Percentiles rank a stretch among this genome's conserved stretches.
Conservation (phyloP, 1,140 invertebrate genomes). For the Pissodes strobi region DNA sequence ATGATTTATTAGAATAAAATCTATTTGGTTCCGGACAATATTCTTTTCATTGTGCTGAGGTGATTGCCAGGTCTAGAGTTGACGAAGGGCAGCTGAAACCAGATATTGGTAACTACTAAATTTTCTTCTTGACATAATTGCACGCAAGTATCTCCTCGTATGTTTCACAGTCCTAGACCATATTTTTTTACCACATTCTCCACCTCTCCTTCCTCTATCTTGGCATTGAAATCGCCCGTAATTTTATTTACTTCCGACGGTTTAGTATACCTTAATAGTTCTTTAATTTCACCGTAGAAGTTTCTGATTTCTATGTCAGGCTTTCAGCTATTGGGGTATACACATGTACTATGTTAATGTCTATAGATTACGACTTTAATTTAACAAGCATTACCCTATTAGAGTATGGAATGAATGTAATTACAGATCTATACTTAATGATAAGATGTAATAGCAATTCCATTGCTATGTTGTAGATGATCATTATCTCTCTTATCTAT, state of each 20-base stretch:
- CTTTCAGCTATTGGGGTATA: conserved; percentile 24
- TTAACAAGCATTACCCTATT: conserved; percentile 18
- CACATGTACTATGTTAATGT: conserved; percentile 17
- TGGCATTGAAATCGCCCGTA: conserved; percentile 22
- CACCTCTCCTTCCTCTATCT: conserved; percentile 3
- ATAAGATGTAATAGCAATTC: no score
- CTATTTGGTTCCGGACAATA: no score
- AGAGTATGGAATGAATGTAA: conserved; percentile 2
- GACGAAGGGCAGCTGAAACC: no score
- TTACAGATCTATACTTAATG: neutral
- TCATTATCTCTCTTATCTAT: no score
- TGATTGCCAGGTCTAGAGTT: no score
- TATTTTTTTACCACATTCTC: conserved; percentile 7
- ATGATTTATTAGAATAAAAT: no score
- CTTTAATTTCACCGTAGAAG: conserved; percentile 13
- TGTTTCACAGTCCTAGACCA: neutral
- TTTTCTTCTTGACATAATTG: no score
- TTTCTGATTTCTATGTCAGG: conserved; percentile 6
- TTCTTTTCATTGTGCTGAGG: no score
- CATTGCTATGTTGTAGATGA: no score
- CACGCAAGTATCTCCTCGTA: no score
- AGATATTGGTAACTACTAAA: no score
- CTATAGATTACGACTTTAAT: neutral
- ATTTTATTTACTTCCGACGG: conserved; percentile 7
- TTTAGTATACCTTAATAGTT: conserved; percentile 14